Base-by-base conservation (phyloP, 2,888 invertebrate genomes). In the Scrobipalpa atriplicella region DNA sequence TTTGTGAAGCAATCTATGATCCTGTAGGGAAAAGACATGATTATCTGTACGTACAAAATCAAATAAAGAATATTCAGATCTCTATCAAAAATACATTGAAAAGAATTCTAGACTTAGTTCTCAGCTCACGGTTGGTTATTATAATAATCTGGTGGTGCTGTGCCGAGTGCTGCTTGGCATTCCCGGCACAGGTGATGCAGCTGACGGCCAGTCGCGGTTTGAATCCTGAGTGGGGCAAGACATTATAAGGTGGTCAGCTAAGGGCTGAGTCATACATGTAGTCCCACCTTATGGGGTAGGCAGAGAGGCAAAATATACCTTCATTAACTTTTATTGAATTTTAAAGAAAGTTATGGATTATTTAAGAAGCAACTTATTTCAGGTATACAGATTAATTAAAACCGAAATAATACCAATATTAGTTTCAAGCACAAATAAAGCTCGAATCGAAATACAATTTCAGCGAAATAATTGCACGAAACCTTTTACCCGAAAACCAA, bases 11-110 rank as follows among this genome's bases (percentile, higher is more conserved):
- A n/a, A n/a, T n/a, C n/a, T n/a, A n/a, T n/a, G n/a, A n/a, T n/a
- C n/a, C n/a, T n/a, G n/a, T n/a, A n/a, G n/a, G n/a, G n/a, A n/a
- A n/a, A n/a, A n/a, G n/a, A n/a, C n/a, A n/a, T 29, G 29, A 2
- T 29, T 3, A 29, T 29, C 29, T 29, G 29, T 29, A 29, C 29
- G 2, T 29, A 29, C 5, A 29, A 29, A 5, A 29, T 29, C 29
- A 2, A 29, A 2, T 3, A 43, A 13, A 43, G 1, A 13, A 11
- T 13, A 13, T 43, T 16, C 3, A 2, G 0, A 16, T 47, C n/a
- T n/a, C n/a, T 47, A 47, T 47, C 47, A 47, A 47, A 47, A 47
- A n/a, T n/a, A n/a, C 47, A 47, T 47, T 47, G 47, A 47, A 47
- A 47, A 47, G 6, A 16, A 47, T 7, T 47, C 3, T 13, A 13